Conservation (phyloP, 2,797 vertebrate genomes). For the Labroides dimidiatus region DNA sequence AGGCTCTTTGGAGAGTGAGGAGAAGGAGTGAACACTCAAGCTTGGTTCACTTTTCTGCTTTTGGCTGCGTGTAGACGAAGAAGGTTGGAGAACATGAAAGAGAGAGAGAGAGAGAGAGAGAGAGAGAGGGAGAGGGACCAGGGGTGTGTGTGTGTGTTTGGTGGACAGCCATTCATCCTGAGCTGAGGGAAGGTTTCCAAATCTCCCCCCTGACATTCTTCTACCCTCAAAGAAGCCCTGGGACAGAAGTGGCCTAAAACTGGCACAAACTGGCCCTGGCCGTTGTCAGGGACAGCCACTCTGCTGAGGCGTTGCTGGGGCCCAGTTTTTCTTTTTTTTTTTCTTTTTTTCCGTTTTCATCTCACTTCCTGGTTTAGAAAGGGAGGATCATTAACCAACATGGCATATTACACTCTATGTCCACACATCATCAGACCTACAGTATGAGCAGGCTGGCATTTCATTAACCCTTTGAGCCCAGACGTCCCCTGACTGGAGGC, state of each 20-base stretch:
- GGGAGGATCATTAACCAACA: conserved; percentile 66
- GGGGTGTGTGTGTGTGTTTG: conserved; percentile 41
- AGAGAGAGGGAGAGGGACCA: conserved; percentile 8
- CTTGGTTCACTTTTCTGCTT: conserved; percentile 46
- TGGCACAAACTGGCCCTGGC: conserved; percentile 75
- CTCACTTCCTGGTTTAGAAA: conserved; percentile 81
- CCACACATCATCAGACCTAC: conserved; percentile 14
- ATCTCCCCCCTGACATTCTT: conserved; percentile 82
- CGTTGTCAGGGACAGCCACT: conserved; percentile 82
- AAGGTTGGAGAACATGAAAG: conserved; percentile 36
- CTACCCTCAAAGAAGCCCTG: conserved; percentile 77
- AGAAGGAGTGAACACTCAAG: conserved; percentile 27
- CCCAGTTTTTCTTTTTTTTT: conserved; percentile 62
- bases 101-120: conserved; percentile 44
- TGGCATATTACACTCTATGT: conserved; percentile 26
- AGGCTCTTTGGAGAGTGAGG: conserved; percentile 12
- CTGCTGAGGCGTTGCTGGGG: conserved; percentile 75
- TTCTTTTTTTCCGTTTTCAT: conserved; percentile 73
- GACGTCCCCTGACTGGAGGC: too few relatives aligned
- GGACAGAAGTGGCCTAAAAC: conserved; percentile 83
- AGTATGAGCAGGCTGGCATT: background rate
- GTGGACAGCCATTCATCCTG: conserved; percentile 79
- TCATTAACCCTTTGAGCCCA: too few relatives aligned
- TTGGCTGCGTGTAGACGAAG: conserved; percentile 28
- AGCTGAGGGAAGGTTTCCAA: conserved; percentile 76